These are phyloP conservation scores for Chlamydotis undulata DNA, from an alignment of 2,113 vertebrate species.

Conservation along the genomic window DNA sequence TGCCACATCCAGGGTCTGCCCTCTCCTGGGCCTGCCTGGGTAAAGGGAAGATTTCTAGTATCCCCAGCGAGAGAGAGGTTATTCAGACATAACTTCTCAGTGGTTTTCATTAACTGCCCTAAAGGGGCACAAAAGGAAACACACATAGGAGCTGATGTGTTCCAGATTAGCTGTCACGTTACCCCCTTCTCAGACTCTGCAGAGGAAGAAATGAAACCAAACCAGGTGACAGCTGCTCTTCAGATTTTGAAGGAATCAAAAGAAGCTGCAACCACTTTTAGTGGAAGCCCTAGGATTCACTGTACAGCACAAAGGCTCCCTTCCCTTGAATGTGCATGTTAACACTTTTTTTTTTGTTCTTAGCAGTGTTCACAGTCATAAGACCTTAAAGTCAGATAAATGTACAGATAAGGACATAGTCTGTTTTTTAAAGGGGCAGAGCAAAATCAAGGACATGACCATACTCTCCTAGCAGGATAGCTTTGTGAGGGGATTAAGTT, in stretches of 20 bases:
- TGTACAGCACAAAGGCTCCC: not conserved
- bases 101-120: not conserved
- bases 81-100: not conserved
- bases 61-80: not conserved
- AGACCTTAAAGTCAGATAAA: not conserved
- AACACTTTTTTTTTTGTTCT: not conserved
- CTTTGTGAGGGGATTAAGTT: not conserved
- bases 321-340: not conserved
- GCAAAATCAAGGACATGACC: not conserved
- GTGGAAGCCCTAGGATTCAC: not conserved
- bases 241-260: not conserved
- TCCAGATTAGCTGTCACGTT: not conserved
- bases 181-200: not conserved
- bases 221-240: not conserved
- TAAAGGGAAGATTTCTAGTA: not conserved
- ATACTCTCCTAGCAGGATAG: not conserved
- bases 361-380: not conserved
- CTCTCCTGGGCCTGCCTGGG: not conserved
- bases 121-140: not conserved
- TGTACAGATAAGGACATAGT: not conserved
- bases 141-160: not conserved
- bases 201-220: not conserved
- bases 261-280: not conserved
- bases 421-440: not conserved
- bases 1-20: not conserved